These are phyloP conservation scores for Dipodomys stephensi DNA, from an alignment of 2,113 vertebrate species.

Conservation along the genomic window DNA sequence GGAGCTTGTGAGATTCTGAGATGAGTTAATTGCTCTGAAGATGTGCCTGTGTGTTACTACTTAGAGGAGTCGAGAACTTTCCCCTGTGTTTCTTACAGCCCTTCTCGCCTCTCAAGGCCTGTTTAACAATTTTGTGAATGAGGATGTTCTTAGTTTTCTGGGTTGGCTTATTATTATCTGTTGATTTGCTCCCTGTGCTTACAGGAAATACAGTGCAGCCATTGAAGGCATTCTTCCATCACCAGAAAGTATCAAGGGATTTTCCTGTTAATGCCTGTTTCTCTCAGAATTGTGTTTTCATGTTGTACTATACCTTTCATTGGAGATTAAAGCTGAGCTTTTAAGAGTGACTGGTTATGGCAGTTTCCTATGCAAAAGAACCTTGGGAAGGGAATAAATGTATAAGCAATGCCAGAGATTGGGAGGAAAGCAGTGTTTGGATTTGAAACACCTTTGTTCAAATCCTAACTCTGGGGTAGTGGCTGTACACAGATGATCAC, in stretches of 20 bases:
- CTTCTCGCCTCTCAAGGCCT: conserved; percentile 9
- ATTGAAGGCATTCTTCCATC: not conserved
- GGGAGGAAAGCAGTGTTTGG: not conserved
- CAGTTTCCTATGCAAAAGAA: conserved; percentile 23
- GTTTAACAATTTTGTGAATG: not conserved
- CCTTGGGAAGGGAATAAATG: not conserved
- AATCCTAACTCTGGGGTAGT: not conserved
- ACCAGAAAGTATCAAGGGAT: not conserved
- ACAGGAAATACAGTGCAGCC: not conserved
- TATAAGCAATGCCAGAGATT: not conserved
- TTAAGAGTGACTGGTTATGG: conserved; percentile 3
- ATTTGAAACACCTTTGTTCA: not conserved
- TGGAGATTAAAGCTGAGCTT: not conserved
- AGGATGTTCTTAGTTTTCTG: not conserved
- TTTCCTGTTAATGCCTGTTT: not conserved
- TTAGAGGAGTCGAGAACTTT: not conserved
- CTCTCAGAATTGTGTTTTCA: conserved; percentile 8
- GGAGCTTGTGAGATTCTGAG: not conserved
- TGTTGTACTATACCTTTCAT: not conserved
- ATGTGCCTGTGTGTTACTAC: not conserved
- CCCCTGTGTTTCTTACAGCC: not conserved
- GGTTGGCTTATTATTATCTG: not conserved
- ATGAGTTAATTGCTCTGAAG: not conserved
- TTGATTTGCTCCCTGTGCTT: conserved; percentile 23
- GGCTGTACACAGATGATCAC: not conserved